phyloP scores from a whole-genome alignment of 2,888 invertebrate species.

The Fissipunctia ypsillon region DNA sequence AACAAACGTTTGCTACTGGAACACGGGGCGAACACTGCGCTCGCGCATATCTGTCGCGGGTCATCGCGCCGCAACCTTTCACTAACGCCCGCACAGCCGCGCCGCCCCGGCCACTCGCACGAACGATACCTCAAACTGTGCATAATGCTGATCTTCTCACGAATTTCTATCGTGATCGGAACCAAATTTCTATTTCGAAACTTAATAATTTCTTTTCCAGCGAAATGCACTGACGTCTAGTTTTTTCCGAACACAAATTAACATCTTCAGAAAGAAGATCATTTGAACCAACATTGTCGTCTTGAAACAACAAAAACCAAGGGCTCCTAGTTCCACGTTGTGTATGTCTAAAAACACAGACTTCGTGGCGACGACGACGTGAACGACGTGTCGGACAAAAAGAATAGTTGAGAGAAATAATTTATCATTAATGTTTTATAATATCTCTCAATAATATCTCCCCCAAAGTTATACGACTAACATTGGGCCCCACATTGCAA shows the following conservation, averaged over 20 bases:
- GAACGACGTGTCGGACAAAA: background rate
- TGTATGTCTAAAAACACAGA: constrained; percentile 71
- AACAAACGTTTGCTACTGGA: constrained; percentile 74
- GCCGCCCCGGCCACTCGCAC: constrained; percentile 41
- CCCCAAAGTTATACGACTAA: too few relatives aligned
- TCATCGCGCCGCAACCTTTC: constrained; percentile 85
- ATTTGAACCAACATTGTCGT: constrained; percentile 21
- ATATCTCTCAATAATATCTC: background rate
- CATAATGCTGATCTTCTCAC: constrained; percentile 55
- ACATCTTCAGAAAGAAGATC: constrained; percentile 3
- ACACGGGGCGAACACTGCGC: constrained; percentile 56
- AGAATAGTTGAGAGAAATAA: background rate
- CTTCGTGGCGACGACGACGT: constrained; percentile 20
- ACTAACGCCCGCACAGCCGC: constrained; percentile 65
- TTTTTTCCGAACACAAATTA: constrained; percentile 14
- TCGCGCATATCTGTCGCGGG: constrained; percentile 76
- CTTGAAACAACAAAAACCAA: constrained; percentile 70
- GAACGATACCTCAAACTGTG: constrained; percentile 53
- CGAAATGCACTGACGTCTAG: background rate
- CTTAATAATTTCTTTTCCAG: constrained; percentile 24
- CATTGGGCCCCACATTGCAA: background rate
- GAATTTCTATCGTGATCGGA: constrained; percentile 55
- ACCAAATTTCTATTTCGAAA: constrained; percentile 56
- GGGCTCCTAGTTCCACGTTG: constrained; percentile 65
- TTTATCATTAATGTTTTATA: background rate